A percentile compares a stretch with the other conserved stretches of the same genome.
Conservation (phyloP, 2,888 invertebrate genomes). For the Agrochola circellaris region DNA sequence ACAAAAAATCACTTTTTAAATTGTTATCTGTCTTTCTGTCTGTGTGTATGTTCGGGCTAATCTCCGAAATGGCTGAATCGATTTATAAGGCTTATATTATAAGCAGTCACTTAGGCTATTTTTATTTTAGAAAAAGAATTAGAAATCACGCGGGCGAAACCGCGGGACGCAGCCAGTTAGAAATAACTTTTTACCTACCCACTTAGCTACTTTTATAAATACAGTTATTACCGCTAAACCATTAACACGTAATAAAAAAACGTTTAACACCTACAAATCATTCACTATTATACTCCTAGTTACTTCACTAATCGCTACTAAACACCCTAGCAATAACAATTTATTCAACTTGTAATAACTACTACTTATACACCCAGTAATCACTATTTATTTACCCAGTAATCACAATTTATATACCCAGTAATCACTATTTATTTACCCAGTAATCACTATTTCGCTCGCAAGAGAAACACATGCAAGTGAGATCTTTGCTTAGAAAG, state of each 20-base stretch:
- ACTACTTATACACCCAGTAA: background rate
- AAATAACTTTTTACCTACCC: background rate
- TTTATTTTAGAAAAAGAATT: too few relatives aligned
- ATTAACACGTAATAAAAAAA: background rate
- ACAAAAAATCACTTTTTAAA: too few relatives aligned
- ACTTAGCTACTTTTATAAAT: background rate
- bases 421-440: slow-evolving; percentile 9
- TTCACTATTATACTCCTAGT: background rate
- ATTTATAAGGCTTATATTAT: too few relatives aligned
- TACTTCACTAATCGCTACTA: background rate
- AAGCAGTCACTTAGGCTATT: too few relatives aligned
- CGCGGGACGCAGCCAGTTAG: too few relatives aligned
- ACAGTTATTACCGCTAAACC: background rate
- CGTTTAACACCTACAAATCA: background rate
- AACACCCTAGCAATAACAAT: background rate
- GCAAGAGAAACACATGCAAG: slow-evolving; percentile 19
- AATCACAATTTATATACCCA: background rate
- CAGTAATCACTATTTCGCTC: slow-evolving; percentile 3
- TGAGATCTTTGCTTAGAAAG: slow-evolving; percentile 15
- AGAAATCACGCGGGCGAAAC: too few relatives aligned
- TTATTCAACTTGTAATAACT: background rate
- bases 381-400: background rate
- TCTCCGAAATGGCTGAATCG: too few relatives aligned
- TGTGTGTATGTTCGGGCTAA: too few relatives aligned
- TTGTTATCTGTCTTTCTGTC: too few relatives aligned